A percentile compares a stretch with the other conserved stretches of the same genome.
Conservation (phyloP, 2,797 vertebrate genomes). For the Hippocampus kuda region DNA sequence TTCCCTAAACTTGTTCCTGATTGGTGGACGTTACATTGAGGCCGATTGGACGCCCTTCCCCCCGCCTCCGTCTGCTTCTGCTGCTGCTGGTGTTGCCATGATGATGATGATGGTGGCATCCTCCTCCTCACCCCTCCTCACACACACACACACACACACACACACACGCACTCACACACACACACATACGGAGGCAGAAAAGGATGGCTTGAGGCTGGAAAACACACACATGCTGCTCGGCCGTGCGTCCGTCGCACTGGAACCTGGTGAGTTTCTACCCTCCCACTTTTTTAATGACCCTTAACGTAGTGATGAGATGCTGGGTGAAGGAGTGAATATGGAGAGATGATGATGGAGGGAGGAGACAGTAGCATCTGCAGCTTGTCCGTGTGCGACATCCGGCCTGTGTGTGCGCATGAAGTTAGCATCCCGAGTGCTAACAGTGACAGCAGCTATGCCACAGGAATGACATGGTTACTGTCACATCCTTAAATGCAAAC, state of each 20-base stretch:
- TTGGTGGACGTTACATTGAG: constrained; percentile 25
- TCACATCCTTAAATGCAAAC: not conserved
- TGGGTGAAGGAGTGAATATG: constrained; percentile 5
- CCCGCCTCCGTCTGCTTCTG: constrained; percentile 32
- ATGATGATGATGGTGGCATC: constrained; percentile 32
- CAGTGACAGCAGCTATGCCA: constrained; percentile 39
- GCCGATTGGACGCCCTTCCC: not conserved
- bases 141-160: not conserved
- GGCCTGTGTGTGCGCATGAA: constrained; percentile 2
- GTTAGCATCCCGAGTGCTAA: constrained; percentile 58
- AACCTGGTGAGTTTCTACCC: constrained; percentile 33
- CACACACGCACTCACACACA: not conserved
- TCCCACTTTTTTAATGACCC: not conserved
- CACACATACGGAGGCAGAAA: constrained; percentile 31
- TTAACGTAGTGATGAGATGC: not conserved
- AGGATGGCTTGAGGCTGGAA: constrained; percentile 51
- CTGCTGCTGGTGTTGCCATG: constrained; percentile 59
- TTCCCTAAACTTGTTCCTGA: constrained; percentile 26
- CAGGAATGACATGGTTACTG: not conserved
- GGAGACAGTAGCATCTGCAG: not conserved
- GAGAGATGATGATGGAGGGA: constrained; percentile 8
- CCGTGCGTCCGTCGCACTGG: constrained; percentile 39
- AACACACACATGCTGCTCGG: constrained; percentile 32
- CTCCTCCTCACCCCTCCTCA: constrained; percentile 24
- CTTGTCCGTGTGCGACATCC: constrained; percentile 8